Evolutionary conservation across 1,140 invertebrate genomes (phyloP).

Genomic region (Atta texana): DNA sequence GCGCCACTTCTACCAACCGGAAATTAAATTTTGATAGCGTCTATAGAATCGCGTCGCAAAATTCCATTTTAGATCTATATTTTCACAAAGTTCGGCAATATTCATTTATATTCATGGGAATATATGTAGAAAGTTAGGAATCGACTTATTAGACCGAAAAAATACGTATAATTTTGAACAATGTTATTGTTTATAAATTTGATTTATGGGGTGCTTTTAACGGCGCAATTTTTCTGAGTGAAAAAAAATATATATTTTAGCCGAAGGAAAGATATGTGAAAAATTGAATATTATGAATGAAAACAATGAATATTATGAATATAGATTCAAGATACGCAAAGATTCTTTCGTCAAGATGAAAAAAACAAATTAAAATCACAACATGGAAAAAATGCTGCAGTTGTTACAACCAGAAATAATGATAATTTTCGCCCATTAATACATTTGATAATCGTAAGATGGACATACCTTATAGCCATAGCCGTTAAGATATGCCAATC

Average conservation of each 20-base stretch:
- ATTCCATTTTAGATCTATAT: slow-evolving; percentile 59
- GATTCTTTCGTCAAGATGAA: too few species aligned
- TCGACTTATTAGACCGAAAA: slow-evolving; percentile 46
- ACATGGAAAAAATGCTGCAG: too few species aligned
- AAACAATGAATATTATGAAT: neutral
- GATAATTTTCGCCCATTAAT: too few species aligned
- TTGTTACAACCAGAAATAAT: too few species aligned
- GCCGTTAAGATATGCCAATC: too few species aligned
- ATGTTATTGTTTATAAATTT: neutral
- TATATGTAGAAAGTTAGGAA: slow-evolving; percentile 20
- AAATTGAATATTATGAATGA: neutral
- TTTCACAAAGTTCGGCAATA: slow-evolving; percentile 57
- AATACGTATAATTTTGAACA: slow-evolving; percentile 13
- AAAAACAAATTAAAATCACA: neutral
- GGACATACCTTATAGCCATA: too few species aligned
- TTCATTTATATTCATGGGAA: slow-evolving; percentile 56
- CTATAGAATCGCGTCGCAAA: slow-evolving; percentile 55
- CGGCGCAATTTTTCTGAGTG: neutral
- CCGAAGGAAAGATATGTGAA: neutral
- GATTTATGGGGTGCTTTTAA: neutral
- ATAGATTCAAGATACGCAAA: neutral
- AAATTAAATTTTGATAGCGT: slow-evolving; percentile 65
- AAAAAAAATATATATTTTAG: neutral
- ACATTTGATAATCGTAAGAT: too few species aligned
- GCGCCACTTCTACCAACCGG: slow-evolving; percentile 28